Base-by-base conservation (phyloP, 1,140 invertebrate genomes). In the Trichonephila clavata region DNA sequence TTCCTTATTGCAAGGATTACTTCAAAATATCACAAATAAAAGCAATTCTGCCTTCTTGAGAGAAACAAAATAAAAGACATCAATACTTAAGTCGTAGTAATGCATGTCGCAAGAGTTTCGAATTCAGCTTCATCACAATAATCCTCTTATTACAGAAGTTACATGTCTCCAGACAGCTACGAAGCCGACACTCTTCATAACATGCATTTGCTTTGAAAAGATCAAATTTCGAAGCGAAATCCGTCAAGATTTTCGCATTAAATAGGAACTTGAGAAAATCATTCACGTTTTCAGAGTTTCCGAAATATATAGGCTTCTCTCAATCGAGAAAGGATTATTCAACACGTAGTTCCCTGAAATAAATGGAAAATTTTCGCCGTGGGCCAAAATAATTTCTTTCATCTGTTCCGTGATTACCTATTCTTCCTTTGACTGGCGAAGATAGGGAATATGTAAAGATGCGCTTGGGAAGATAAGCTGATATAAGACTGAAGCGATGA, bases 341-440 rank as follows among this genome's bases (percentile, higher is more conserved):
- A 8, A 24, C n/a, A 10, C 20, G 65, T 24, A 68, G 14, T 5
- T 63, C 61, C 16, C 16, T 6, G 65, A 68, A 68, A 68, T 68
- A 68, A 68, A 68, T 24, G n/a, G 65, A 68, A 65, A 68, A 24
- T 63, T 50, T 24, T 1, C n/a, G 2, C 65, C 13, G 2, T 5
- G n/a, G 65, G 65, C 21, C n/a, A 68, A 24, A 68, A 68, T 68
- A 21, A 68, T 68, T 68, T 68, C 65, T 68, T 63, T 63, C 61
- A 20, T 6, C 21, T 21, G 21, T 20, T 18, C 5, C 16, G 61
- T 63, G 61, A 63, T 63, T 63, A 63, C 21, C 71, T 32, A 32
- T 32, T 14, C 71, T 18, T 10, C 14, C 27, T 68, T 27, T 14
- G 10, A 68, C 7, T 10, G 0, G 1, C 27, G n/a, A 24, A 21